Conservation (phyloP, 2,113 vertebrate genomes). For the Platanista minor region DNA sequence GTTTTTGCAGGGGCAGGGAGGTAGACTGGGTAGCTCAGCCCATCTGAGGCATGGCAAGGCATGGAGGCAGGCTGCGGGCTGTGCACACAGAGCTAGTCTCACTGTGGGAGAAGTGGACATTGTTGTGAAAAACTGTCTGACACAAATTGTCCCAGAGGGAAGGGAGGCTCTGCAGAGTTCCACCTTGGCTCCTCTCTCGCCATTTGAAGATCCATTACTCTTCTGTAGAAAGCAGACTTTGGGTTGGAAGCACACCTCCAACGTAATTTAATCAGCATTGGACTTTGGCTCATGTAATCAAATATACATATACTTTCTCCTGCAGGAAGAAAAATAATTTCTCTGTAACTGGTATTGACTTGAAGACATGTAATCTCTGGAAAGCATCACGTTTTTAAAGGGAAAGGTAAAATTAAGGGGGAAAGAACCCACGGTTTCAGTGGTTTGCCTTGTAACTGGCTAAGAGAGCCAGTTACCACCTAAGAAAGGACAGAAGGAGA, state of each 20-base stretch:
- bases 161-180: constrained; percentile 40
- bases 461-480: constrained; percentile 45
- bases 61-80: not conserved
- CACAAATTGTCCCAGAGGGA: constrained; percentile 33
- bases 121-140: constrained; percentile 35
- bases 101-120: not conserved
- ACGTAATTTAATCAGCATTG: constrained; percentile 76
- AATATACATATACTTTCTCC: constrained; percentile 79
- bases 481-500: not conserved
- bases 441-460: constrained; percentile 16
- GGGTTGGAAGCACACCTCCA: constrained; percentile 72
- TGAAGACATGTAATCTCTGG: constrained; percentile 73
- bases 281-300: constrained; percentile 75
- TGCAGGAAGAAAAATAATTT: constrained; percentile 78
- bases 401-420: constrained; percentile 60
- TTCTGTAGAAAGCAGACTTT: constrained; percentile 67
- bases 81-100: not conserved
- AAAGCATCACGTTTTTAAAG: constrained; percentile 70
- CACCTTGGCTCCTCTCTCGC: constrained; percentile 20
- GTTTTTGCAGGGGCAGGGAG: not conserved
- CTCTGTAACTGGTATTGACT: constrained; percentile 76
- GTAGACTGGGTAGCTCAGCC: not conserved
- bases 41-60: not conserved
- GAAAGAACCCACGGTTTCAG: constrained; percentile 18
- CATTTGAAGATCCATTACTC: constrained; percentile 62